Conservation (phyloP, 2,113 vertebrate species). For the Aplodontia rufa region DNA sequence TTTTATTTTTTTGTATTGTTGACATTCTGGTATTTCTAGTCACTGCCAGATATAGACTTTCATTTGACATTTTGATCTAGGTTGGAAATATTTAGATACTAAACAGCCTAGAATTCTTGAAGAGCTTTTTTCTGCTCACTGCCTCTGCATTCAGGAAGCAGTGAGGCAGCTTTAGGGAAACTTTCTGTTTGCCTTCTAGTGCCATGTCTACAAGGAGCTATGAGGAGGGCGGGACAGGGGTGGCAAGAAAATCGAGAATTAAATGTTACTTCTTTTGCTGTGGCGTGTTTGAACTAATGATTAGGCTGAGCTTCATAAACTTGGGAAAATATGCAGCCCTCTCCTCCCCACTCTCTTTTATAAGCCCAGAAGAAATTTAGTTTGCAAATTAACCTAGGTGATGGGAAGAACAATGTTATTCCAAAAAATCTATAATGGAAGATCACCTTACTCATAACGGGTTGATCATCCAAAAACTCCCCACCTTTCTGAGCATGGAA, state of each 20-base stretch:
- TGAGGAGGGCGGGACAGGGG: neutral
- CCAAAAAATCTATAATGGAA: neutral
- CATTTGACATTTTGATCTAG: slow-evolving; percentile 15
- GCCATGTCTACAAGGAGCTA: neutral
- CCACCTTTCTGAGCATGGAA: neutral
- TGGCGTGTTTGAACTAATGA: neutral
- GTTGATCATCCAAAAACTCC: neutral
- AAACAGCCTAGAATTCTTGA: neutral
- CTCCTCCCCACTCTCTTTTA: neutral
- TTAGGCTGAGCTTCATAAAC: neutral
- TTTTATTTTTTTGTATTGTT: neutral
- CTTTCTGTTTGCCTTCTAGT: neutral
- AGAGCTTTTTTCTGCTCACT: neutral
- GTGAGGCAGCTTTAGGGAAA: neutral
- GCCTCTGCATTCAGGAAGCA: neutral
- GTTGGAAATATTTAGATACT: slow-evolving; percentile 4
- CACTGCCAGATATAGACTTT: neutral
- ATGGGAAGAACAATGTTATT: neutral
- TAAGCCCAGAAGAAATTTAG: neutral
- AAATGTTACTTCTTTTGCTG: neutral
- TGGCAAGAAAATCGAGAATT: neutral
- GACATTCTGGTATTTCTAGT: neutral
- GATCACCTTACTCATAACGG: neutral
- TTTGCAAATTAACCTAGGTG: neutral
- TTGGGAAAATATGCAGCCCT: neutral